Evolutionary conservation across 2,797 vertebrate genomes (phyloP).

Genomic region (Dendrocincla tyrannina): DNA sequence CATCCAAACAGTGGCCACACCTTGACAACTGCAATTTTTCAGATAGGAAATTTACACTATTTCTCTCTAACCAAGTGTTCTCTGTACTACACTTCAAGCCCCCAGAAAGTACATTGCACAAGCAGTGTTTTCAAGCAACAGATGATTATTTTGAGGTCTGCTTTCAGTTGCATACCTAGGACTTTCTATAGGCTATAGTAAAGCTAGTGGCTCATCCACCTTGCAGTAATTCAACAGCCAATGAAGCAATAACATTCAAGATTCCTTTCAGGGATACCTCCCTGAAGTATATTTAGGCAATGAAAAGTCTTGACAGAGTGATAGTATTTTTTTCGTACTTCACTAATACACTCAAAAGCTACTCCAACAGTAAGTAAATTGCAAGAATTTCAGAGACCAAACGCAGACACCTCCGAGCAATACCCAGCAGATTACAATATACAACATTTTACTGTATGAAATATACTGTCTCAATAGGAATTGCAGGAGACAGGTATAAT

Average conservation of each 20-base stretch:
- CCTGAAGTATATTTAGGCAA: neutral
- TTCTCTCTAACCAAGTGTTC: neutral
- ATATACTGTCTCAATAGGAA: neutral
- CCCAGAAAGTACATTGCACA: fast-evolving
- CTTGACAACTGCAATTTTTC: neutral
- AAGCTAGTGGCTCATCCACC: neutral
- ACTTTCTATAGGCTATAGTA: neutral
- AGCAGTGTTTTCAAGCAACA: neutral
- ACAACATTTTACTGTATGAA: neutral
- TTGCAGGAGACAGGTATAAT: neutral
- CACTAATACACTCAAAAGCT: neutral
- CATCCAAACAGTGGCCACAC: neutral
- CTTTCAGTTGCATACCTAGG: neutral
- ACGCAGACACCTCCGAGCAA: neutral
- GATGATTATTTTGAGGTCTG: neutral
- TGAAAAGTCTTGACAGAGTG: neutral
- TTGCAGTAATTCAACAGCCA: neutral
- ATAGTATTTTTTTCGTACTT: neutral
- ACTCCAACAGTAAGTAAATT: neutral
- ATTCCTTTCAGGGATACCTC: neutral
- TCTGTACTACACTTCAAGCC: neutral
- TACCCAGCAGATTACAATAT: neutral
- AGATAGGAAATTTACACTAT: neutral
- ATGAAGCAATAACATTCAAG: neutral
- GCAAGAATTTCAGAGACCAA: neutral